Evolutionary conservation across 2,113 vertebrate species (phyloP), one percentile per base, ranked within the genome.

Genomic region (Ceyx margarethae): DNA sequence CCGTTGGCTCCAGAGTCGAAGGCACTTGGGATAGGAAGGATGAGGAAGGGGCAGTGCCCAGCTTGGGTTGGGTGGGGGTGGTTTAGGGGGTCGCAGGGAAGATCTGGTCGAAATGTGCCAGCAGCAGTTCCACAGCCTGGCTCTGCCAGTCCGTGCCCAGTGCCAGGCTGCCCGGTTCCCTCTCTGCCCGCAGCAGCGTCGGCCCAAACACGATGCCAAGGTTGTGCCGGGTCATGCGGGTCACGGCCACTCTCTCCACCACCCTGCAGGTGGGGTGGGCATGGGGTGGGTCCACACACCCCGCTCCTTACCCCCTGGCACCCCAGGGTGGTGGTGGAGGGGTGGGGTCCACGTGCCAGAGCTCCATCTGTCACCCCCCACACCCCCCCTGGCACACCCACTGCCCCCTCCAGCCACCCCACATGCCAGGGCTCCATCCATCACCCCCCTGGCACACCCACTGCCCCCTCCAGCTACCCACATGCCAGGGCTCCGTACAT

Each of bases 131-230:
- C 83, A 99, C 98, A 1, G 98, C 98, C 93, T 98, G 98, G 95
- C 98, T 98, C 96, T 99, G 98, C 94, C 98, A 98, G 23, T 98
- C 85, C 98, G 98, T 98, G 85, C 97, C 98, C 35, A 97, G 92
- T 6, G 98, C 98, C 97, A 98, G 98, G 96, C 98, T 98, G 77
- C 96, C 95, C 28, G 94, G 96, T 90, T 99, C 99, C 67, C 96
- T 95, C 95, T 99, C 98, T 0, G 98, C 98, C 22, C 99, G 97
- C 97, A 99, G 98, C 58, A 99, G 96, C 3, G 99, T 99, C 1
- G 99, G 98, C 13, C 98, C 99, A 14, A 99, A 99, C 76, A 99
- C 99, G n/a, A 99, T 99, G 74, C 98, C 98, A 37, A 99, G 98
- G 97, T 99, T 99, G 95, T 99, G 98, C 18, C 98, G 97, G 5